Conservation (phyloP, 2,888 invertebrate species). For the Atethmia centrago region DNA sequence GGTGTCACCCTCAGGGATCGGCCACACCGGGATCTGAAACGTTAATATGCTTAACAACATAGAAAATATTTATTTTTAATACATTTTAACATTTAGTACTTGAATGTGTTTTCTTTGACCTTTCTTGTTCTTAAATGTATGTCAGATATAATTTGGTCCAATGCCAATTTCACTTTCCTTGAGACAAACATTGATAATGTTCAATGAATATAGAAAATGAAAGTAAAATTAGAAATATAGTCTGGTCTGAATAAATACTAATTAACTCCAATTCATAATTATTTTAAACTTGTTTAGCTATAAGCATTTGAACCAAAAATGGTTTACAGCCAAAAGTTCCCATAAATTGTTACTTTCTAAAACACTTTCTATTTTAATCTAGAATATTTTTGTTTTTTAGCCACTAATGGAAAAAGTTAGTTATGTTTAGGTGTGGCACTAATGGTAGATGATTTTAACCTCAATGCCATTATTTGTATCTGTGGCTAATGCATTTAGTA, state of each 20-base stretch:
- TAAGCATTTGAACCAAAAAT: not conserved
- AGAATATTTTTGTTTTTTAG: not conserved
- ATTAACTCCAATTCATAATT: not conserved
- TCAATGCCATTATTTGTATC: not conserved
- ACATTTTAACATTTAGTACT: constrained; percentile 57
- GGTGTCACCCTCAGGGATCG: too few relatives aligned
- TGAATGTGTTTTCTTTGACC: constrained; percentile 55
- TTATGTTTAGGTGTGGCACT: not conserved
- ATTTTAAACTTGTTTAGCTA: not conserved
- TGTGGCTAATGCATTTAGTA: not conserved
- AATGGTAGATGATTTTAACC: not conserved
- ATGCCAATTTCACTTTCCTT: constrained; percentile 53
- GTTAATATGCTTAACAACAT: constrained; percentile 53
- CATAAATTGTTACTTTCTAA: constrained; percentile 30
- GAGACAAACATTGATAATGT: constrained; percentile 10
- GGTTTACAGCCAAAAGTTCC: not conserved
- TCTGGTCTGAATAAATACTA: not conserved
- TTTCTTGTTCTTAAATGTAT: constrained; percentile 29
- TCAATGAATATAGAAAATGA: not conserved
- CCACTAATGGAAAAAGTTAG: not conserved
- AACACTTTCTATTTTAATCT: constrained; percentile 35
- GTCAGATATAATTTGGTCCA: constrained; percentile 42
- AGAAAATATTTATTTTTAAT: constrained; percentile 59
- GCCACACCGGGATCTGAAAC: too few relatives aligned
- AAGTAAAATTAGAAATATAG: not conserved